Evolutionary conservation across 2,888 invertebrate genomes (phyloP), one percentile per base, ranked within the genome.

Genomic region (Epinotia ramella): DNA sequence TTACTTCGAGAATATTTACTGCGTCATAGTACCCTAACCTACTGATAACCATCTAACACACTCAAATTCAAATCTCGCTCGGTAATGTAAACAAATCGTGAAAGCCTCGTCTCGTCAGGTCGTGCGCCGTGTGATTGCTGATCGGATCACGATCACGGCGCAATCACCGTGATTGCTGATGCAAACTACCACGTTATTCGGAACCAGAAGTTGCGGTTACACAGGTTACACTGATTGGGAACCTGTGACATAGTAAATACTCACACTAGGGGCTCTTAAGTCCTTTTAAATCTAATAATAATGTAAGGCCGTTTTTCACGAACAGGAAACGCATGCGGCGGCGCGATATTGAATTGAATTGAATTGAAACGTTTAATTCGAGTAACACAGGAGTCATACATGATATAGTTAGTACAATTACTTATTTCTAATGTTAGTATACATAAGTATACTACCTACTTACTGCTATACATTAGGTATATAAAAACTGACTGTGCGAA

Each of bases 61-160:
- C 6, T 33, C 13, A 1, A 16, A 28, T 18, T 46, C 46, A 49
- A 49, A 60, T 44, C 20, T 40, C 20, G 16, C 4, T 20, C 11
- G 9, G 60, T 20, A 71, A 66, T 46, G 46, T 72, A 67, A 73
- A 73, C 66, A 73, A 60, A 73, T 67, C 73, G 65, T 66, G 65
- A 11, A 13, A 68, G 64, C 24, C 59, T 66, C 65, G 65, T 60
- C 59, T 66, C 65, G 65, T 60, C 11, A 20, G 70, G 49, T 73
- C 73, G 67, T 69, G 68, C 71, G 12, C 66, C 65, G 53, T 53
- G 49, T 65, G 69, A 73, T 73, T 73, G 73, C 18, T 63, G 74
- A 57, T 74, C 64, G 24, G 72, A 57, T 65, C 65, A 40, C 46
- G 60, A 62, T 49, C 57, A 16, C 73, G 65, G 46, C 57, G 56